Base-by-base conservation (phyloP, 1,140 invertebrate genomes). In the Orussus abietinus region DNA sequence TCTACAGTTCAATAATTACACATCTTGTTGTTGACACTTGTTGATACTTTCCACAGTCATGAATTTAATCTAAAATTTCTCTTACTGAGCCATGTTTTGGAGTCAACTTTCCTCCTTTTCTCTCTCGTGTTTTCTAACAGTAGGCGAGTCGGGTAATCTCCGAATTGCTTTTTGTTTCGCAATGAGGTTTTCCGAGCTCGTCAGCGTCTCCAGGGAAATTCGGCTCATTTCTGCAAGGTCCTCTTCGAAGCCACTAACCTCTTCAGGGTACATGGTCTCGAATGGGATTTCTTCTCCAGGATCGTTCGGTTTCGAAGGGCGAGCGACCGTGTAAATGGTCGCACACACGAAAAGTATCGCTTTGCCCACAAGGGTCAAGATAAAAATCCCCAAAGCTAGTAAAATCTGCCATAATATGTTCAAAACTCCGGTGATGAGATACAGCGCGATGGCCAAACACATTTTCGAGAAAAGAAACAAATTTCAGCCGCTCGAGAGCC, bases 391-490 rank as follows among this genome's bases (percentile, higher is more conserved):
- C 0, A 64, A 10, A 3, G 43, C 47, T 5, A 59, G 41, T 5
- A 57, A 5, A 0, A 64, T 13, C 26, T 64, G 57, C 25, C 48
- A 54, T 0, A 62, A 4, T 4, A 60, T 44, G n/a, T 53, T 51
- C 3, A 66, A 30, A 1, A 49, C 45, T 5, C 55, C 64, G 3
- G 58, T 62, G 2, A 66, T 32, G 6, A 62, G 18, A 32, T 69
- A 70, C 47, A 70, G 50, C 2, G 47, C 49, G 10, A 70, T 64
- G 14, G 65, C 61, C 14, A 70, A 41, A 42, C 65, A 70, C 65
- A 70, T 69, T 38, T 53, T 51, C 14, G 4, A 15, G 9, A 28
- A 15, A 6, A 7, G 22, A 25, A 25, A 7, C 6, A 7, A n/a
- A 6, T 25, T 7, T n/a, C 6, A 7, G 22, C 22, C 22, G n/a